Evolutionary conservation across 2,113 vertebrate species (phyloP).

Genomic region (Dunckerocampus dactyliophorus): DNA sequence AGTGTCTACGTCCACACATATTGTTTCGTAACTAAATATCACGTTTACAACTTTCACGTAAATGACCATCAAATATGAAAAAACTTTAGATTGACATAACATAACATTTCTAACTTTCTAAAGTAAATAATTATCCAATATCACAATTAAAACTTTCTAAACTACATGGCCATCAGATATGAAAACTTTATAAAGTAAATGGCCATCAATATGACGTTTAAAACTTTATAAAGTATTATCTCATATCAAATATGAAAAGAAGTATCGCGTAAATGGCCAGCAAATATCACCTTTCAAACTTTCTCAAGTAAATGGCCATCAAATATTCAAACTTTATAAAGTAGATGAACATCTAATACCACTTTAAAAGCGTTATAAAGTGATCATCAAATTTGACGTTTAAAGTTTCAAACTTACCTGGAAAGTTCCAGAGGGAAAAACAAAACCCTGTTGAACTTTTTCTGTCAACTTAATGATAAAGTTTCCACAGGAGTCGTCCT

Average conservation of each 20-base stretch:
- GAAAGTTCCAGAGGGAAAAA: slow-evolving; percentile 27
- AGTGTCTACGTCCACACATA: background rate
- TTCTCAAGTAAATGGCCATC: too few relatives aligned
- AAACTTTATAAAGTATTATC: background rate
- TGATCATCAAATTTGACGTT: background rate
- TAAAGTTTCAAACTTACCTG: slow-evolving; percentile 43
- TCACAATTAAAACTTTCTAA: too few relatives aligned
- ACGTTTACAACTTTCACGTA: background rate
- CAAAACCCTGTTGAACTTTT: slow-evolving; percentile 41
- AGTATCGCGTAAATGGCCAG: too few relatives aligned
- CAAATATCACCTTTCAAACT: too few relatives aligned
- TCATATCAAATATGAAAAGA: too few relatives aligned
- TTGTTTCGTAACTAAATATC: background rate
- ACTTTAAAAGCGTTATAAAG: background rate
- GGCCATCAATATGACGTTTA: background rate
- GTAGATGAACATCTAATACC: background rate
- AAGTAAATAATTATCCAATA: background rate
- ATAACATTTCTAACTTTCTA: too few relatives aligned
- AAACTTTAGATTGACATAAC: too few relatives aligned
- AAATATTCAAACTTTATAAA: background rate
- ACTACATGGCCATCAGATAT: too few relatives aligned
- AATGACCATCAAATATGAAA: too few relatives aligned
- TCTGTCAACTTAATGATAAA: slow-evolving; percentile 10
- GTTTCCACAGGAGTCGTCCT: slow-evolving; percentile 22
- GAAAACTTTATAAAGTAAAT: background rate